Evolutionary conservation across 2,113 vertebrate species (phyloP).

Genomic region (Ancistrus triradiatus): DNA sequence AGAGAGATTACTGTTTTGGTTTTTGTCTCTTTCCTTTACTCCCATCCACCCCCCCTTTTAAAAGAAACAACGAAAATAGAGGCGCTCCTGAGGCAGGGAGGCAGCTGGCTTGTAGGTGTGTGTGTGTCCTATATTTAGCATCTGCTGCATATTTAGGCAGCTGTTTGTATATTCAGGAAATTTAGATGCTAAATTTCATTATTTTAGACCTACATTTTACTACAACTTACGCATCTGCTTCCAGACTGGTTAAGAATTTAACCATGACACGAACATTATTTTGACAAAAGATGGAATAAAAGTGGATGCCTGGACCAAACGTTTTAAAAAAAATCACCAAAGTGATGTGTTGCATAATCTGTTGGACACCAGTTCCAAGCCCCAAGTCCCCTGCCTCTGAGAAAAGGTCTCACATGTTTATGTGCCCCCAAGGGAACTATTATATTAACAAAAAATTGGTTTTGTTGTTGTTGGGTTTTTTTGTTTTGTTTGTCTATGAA

Average conservation of each 20-base stretch:
- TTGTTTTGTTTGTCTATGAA: too few relatives aligned
- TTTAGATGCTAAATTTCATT: slow-evolving; percentile 32
- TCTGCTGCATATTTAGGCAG: slow-evolving; percentile 58
- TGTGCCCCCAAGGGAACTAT: too few relatives aligned
- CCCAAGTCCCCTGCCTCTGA: too few relatives aligned
- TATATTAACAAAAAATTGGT: too few relatives aligned
- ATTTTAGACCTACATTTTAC: background rate
- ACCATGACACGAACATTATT: too few relatives aligned
- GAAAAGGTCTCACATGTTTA: too few relatives aligned
- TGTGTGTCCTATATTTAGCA: slow-evolving; percentile 66
- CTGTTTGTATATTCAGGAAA: slow-evolving; percentile 54
- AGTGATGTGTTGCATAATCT: too few relatives aligned
- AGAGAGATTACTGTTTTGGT: slow-evolving; percentile 28
- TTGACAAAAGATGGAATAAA: too few relatives aligned
- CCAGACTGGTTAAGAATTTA: background rate
- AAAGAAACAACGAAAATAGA: slow-evolving; percentile 27
- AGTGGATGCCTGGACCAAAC: too few relatives aligned
- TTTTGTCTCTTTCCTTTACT: slow-evolving; percentile 2
- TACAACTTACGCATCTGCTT: background rate
- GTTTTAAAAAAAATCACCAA: too few relatives aligned
- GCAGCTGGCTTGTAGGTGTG: slow-evolving; percentile 58
- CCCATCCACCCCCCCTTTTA: background rate
- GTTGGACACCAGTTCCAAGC: too few relatives aligned
- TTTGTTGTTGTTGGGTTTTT: too few relatives aligned
- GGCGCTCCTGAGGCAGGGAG: slow-evolving; percentile 58